A percentile compares a stretch with the other conserved stretches of the same genome.
Evolutionary conservation across 92 coral and sea anemone genomes (phyloP).

Genomic region (Galaxea fascicularis): DNA sequence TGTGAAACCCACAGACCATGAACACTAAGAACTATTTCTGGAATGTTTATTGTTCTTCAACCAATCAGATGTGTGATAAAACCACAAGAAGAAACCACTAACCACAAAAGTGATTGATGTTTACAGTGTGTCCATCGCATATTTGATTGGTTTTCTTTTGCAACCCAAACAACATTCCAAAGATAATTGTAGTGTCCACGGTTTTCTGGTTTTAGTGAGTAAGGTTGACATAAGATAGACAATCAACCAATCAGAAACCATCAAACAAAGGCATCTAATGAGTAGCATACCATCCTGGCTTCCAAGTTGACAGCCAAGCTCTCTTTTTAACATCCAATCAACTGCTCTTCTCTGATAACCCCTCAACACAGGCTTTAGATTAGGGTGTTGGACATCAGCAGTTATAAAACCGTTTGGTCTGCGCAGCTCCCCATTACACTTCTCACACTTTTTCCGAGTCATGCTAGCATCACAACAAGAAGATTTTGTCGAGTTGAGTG

Average conservation of each 20-base stretch:
- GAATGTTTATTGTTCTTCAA: no score
- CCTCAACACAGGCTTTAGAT: conserved; percentile 79
- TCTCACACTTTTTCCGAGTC: neutral
- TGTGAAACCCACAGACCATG: no score
- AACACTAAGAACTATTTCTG: no score
- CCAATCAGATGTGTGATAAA: no score
- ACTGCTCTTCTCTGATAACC: conserved; percentile 91
- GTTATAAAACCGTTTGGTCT: neutral
- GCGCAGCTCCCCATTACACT: neutral
- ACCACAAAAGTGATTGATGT: no score
- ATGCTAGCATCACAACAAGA: neutral
- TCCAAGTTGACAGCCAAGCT: conserved; percentile 31
- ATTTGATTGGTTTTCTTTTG: no score
- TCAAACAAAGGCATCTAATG: neutral
- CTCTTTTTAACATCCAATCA: conserved; percentile 89
- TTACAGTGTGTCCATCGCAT: no score
- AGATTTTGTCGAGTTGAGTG: neutral
- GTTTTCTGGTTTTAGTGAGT: no score
- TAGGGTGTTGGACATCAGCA: conserved; percentile 72
- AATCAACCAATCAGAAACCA: neutral
- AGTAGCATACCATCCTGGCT: conserved; percentile 21
- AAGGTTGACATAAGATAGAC: no score
- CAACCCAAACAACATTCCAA: no score
- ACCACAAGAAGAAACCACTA: no score
- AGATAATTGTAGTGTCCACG: no score